Conservation (phyloP, 2,888 invertebrate species). For the Schizaphis graminum region DNA sequence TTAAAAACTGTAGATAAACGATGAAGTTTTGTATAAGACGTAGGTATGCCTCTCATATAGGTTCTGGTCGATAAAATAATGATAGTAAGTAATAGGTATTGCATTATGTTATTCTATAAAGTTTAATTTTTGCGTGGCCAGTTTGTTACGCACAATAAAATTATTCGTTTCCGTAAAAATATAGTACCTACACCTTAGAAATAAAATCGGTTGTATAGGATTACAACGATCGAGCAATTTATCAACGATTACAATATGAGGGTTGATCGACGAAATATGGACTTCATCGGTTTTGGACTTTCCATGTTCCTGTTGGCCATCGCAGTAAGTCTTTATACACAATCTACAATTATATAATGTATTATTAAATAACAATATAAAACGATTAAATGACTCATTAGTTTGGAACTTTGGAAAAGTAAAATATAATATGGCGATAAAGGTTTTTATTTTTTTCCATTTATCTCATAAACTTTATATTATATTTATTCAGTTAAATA, state of each 20-base stretch:
- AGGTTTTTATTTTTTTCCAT: not conserved
- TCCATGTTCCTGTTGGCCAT: slow-evolving; percentile 16
- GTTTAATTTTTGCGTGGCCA: not conserved
- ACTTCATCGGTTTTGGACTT: not conserved
- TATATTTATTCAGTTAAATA: not conserved
- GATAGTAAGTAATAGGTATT: not conserved
- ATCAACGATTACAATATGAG: not conserved
- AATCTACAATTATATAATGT: not conserved
- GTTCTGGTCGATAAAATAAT: not conserved
- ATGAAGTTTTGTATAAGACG: not conserved
- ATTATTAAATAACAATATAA: not conserved
- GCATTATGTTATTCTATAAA: not conserved
- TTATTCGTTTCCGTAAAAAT: not conserved
- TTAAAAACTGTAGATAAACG: not conserved
- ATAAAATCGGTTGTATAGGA: slow-evolving; percentile 14
- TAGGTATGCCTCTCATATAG: not conserved
- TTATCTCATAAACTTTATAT: not conserved
- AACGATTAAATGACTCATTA: not conserved
- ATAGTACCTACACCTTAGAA: not conserved
- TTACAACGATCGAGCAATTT: not conserved
- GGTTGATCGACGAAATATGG: not conserved
- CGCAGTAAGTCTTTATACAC: slow-evolving; percentile 24
- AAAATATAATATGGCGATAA: not conserved
- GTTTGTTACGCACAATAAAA: slow-evolving; percentile 30
- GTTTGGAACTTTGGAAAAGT: not conserved